Conservation (phyloP, 2,113 vertebrate genomes). For the Mobula hypostoma region DNA sequence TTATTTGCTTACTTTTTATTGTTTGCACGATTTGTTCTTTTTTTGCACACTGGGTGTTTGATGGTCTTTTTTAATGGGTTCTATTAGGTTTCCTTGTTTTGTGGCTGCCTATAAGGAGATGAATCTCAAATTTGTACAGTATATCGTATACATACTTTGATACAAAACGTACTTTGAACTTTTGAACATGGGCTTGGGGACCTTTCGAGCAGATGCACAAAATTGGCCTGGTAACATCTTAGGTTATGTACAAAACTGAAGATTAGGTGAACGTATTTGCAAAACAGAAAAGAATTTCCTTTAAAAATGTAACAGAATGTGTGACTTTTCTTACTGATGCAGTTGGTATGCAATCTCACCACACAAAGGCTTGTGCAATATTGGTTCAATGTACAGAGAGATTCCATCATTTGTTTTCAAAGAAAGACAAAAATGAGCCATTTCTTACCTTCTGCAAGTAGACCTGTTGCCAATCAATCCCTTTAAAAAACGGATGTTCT, state of each 20-base stretch:
- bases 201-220: not conserved
- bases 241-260: not conserved
- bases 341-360: not conserved
- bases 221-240: not conserved
- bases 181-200: not conserved
- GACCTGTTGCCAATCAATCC: constrained; percentile 93
- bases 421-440: not conserved
- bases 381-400: not conserved
- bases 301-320: not conserved
- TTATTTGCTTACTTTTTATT: too few species aligned
- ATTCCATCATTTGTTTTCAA: not conserved
- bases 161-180: too few species aligned
- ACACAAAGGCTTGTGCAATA: not conserved
- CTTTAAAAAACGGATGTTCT: constrained; percentile 86
- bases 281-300: not conserved
- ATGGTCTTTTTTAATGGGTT: too few species aligned
- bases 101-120: too few species aligned
- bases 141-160: too few species aligned
- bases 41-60: too few species aligned
- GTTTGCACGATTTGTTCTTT: too few species aligned
- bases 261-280: not conserved
- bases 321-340: not conserved
- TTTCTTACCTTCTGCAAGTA: constrained; percentile 88
- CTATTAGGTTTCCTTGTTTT: too few species aligned
- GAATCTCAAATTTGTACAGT: too few species aligned